Evolutionary conservation across 64 coral and sea anemone species (phyloP), one percentile per base, ranked within the genome.

Genomic region (Pocillopora verrucosa): DNA sequence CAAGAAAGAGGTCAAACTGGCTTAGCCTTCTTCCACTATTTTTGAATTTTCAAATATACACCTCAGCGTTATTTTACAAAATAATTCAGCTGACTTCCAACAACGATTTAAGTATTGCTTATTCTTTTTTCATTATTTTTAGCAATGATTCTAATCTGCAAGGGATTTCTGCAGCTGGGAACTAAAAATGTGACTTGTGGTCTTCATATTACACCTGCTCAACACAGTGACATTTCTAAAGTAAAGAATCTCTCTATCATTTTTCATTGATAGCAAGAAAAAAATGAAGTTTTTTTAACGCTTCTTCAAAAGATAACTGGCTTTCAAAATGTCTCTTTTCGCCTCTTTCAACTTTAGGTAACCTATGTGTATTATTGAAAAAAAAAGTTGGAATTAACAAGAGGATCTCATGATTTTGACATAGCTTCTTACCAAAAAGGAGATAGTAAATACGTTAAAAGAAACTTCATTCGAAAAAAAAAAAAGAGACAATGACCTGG

Each of bases 121-220:
- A 51, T 51, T 51, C 41, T 77, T 19, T 58, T 20, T 20, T 70
- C 11, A 51, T 77, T 77, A 16, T 77, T 56, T 56, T 38, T 20
- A 41, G 56, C 75, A 45, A 14, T 22, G 22, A 85, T 70, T 24
- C 35, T 72, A 85, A 85, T 85, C 64, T 72, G 36, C 82, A 36
- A 85, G 19, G 56, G 63, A 85, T 85, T 15, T 85, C 30, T 68
- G 64, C 82, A 85, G 82, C 82, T 85, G 82, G 62, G 15, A 61
- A 65, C 41, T 51, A 45, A 72, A 85, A n/a, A 67, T 57, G 64
- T 16, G 35, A 22, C 62, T 84, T 85, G 82, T 72, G 82, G 82
- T 85, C 36, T 85, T 17, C 19, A 34, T 17, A 26, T 12, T 19
- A 65, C 82, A 85, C 61, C 82, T 85, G 82, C 82, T 72, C 41